phyloP scores from a whole-genome alignment of 1,140 invertebrate genomes.

The Drosophila rufa region DNA sequence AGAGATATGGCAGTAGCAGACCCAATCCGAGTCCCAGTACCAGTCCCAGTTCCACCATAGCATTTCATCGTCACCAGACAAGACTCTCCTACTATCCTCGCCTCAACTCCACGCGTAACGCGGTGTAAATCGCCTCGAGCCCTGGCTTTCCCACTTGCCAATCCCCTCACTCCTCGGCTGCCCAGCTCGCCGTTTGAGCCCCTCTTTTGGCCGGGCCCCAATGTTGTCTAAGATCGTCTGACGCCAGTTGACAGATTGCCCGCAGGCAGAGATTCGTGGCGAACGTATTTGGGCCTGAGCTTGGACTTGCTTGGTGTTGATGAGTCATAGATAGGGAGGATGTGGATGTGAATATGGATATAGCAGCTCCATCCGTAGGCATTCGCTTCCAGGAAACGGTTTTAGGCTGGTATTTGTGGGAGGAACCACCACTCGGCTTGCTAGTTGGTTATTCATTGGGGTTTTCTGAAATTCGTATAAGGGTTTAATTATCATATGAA shows the following conservation, averaged over 20 bases:
- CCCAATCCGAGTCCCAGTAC: slow-evolving; percentile 27
- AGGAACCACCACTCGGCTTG: slow-evolving; percentile 4
- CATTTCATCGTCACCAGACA: slow-evolving; percentile 76
- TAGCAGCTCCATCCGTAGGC: slow-evolving; percentile 16
- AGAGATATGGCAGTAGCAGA: slow-evolving; percentile 11
- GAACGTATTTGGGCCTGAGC: slow-evolving; percentile 65
- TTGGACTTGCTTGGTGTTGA: slow-evolving; percentile 61
- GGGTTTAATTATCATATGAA: slow-evolving; percentile 10
- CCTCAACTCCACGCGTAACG: slow-evolving; percentile 61
- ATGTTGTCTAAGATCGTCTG: slow-evolving; percentile 78
- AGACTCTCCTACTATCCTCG: slow-evolving; percentile 28
- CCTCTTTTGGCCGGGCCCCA: slow-evolving; percentile 31
- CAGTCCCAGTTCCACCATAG: slow-evolving; percentile 45
- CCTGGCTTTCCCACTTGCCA: slow-evolving; percentile 29
- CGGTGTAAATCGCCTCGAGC: slow-evolving; percentile 69
- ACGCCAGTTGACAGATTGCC: slow-evolving; percentile 81
- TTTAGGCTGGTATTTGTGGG: slow-evolving; percentile 10
- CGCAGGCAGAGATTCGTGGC: slow-evolving; percentile 65
- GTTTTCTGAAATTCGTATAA: background rate
- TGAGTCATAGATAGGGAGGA: slow-evolving; percentile 63
- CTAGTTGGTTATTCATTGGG: slow-evolving; percentile 1
- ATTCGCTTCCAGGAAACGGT: slow-evolving; percentile 33
- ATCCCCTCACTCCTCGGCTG: slow-evolving; percentile 9
- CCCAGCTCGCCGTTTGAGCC: slow-evolving; percentile 40
- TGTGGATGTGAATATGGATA: slow-evolving; percentile 4